Evolutionary conservation across 2,888 invertebrate species (phyloP).

Genomic region (Tipula lateralis): DNA sequence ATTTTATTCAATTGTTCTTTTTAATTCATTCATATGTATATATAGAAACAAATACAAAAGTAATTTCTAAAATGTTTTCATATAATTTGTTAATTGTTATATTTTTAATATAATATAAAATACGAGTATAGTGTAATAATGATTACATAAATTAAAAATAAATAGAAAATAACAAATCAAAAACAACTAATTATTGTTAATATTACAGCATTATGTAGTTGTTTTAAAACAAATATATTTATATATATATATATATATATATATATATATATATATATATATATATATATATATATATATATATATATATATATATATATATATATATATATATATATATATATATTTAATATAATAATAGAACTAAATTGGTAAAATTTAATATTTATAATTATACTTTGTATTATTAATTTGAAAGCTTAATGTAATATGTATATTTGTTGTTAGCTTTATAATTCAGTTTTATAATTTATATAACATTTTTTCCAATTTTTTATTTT

Average conservation of each 20-base stretch:
- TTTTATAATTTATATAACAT: neutral
- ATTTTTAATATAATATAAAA: neutral
- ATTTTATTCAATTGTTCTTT: neutral
- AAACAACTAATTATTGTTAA: neutral
- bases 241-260: no score
- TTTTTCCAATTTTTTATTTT: neutral
- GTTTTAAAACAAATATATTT: no score
- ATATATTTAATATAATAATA: neutral
- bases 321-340: no score
- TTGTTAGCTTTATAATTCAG: neutral
- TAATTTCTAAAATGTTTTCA: neutral
- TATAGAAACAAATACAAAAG: neutral
- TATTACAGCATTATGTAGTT: neutral
- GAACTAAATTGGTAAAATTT: constrained; percentile 5
- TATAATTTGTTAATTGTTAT: neutral
- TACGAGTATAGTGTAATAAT: neutral
- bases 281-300: no score
- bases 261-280: no score
- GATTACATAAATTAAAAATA: neutral
- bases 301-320: no score
- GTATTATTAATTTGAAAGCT: neutral
- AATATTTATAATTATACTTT: neutral
- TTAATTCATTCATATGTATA: neutral
- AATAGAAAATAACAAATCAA: neutral
- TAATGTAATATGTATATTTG: neutral